Conservation (phyloP, 2,888 invertebrate species). For the Agrochola macilenta region DNA sequence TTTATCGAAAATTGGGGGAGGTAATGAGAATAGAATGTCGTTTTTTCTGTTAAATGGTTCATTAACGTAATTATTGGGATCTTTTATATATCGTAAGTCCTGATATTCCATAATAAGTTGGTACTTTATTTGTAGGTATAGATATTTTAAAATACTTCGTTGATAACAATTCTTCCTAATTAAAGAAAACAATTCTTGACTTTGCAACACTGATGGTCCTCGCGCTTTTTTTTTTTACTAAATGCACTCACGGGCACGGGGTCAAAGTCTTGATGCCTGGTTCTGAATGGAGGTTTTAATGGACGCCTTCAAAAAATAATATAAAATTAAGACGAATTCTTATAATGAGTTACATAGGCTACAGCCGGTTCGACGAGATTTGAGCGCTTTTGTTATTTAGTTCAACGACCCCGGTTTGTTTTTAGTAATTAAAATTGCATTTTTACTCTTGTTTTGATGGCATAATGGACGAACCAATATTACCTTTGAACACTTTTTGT, state of each 20-base stretch:
- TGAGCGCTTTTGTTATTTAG: conserved; percentile 80
- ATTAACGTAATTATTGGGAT: conserved; percentile 26
- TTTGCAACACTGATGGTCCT: conserved; percentile 63
- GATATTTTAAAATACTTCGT: background rate
- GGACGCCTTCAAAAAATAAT: conserved; percentile 83
- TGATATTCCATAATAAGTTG: background rate
- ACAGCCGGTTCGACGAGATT: conserved; percentile 77
- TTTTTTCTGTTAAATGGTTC: conserved; percentile 24
- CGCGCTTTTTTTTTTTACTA: conserved; percentile 66
- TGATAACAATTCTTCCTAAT: background rate
- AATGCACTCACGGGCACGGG: conserved; percentile 74
- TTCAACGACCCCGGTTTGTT: conserved; percentile 75
- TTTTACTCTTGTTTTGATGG: conserved; percentile 70
- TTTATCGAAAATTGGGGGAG: conserved; percentile 41
- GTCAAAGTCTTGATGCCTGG: conserved; percentile 76
- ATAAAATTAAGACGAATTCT: conserved; percentile 84
- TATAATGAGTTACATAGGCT: conserved; percentile 86
- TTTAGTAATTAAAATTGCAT: conserved; percentile 82
- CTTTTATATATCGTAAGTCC: conserved; percentile 4
- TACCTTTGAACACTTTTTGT: conserved; percentile 43
- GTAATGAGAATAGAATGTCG: conserved; percentile 25
- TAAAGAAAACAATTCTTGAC: background rate
- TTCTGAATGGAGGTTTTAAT: conserved; percentile 84
- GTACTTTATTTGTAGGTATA: conserved; percentile 1
- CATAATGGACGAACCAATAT: conserved; percentile 59